Conservation (phyloP, 2,113 vertebrate species). For the Paramisgurnus dabryanus region DNA sequence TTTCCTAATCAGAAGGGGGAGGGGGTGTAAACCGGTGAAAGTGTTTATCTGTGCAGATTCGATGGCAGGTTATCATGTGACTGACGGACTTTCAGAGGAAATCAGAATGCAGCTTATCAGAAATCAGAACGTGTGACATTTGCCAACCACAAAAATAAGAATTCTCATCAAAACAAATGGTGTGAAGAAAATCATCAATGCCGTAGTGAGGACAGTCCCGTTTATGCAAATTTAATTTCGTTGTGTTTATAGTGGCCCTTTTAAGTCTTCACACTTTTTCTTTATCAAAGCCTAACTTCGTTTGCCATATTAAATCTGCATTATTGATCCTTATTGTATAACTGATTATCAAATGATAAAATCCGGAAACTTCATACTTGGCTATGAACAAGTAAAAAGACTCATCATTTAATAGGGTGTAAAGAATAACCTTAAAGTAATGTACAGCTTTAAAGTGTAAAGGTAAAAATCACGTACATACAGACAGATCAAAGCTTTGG, state of each 20-base stretch:
- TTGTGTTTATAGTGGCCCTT: conserved; percentile 1
- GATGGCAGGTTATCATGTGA: conserved; percentile 18
- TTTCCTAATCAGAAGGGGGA: background rate
- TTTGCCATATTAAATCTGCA: background rate
- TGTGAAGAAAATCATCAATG: conserved; percentile 31
- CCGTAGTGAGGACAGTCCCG: conserved; percentile 50
- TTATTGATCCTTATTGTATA: background rate
- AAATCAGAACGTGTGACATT: conserved; percentile 49
- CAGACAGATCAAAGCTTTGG: too few relatives aligned
- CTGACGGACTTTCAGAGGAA: conserved; percentile 38
- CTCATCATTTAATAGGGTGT: too few relatives aligned
- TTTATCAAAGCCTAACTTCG: background rate
- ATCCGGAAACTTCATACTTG: background rate
- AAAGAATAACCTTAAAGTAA: too few relatives aligned
- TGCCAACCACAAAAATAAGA: conserved; percentile 57
- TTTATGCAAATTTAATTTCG: conserved; percentile 23
- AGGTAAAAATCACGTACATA: too few relatives aligned
- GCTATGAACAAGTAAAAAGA: background rate
- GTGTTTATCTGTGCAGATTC: conserved; percentile 51
- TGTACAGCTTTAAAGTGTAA: too few relatives aligned
- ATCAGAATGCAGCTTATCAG: conserved; percentile 47
- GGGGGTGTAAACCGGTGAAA: conserved; percentile 15
- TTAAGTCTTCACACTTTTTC: background rate
- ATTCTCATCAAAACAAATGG: conserved; percentile 45
- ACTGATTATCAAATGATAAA: background rate